These are phyloP conservation scores for Columba janthina DNA, from an alignment of 2,113 vertebrate genomes.

Conservation along the genomic window DNA sequence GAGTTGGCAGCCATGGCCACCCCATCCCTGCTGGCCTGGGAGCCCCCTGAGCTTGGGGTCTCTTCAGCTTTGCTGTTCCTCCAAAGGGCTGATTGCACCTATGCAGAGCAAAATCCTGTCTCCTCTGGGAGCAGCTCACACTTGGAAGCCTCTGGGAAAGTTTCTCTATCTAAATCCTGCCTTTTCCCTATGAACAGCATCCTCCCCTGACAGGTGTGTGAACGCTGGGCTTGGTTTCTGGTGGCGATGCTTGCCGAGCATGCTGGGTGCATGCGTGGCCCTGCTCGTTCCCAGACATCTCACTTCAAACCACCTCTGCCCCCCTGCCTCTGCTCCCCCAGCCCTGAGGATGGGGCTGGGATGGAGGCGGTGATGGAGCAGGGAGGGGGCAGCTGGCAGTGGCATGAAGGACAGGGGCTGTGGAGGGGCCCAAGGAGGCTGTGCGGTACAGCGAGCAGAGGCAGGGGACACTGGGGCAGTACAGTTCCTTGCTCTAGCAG, in stretches of 20 bases:
- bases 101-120: background rate
- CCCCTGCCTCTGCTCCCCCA: background rate
- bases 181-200: background rate
- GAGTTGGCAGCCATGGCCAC: background rate
- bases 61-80: background rate
- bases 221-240: background rate
- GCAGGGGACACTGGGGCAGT: background rate
- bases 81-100: background rate
- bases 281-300: background rate
- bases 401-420: background rate
- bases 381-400: background rate
- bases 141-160: background rate
- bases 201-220: background rate
- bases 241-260: background rate
- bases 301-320: background rate
- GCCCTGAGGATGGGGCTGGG: background rate
- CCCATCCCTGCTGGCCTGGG: background rate
- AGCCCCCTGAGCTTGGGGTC: background rate
- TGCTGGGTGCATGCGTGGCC: background rate
- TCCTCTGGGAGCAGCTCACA: background rate
- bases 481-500: background rate
- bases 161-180: constrained; percentile 5
- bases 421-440: background rate
- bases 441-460: background rate
- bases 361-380: background rate